A percentile compares a stretch with the other conserved stretches of the same genome.
Conservation (phyloP, 2,888 invertebrate species). For the Acrocyrtus sp. region DNA sequence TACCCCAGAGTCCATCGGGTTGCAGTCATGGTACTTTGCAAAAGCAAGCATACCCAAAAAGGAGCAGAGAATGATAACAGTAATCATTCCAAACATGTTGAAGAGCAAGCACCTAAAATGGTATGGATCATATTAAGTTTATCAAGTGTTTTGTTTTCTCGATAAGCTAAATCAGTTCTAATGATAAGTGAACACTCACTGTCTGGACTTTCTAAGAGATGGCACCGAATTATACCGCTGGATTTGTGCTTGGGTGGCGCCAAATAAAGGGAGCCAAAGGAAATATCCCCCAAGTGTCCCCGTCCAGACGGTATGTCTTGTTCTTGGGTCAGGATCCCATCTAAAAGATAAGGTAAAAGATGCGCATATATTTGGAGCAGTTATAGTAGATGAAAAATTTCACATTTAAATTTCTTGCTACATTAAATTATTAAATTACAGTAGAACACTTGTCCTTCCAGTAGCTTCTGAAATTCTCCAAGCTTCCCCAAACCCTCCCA, state of each 20-base stretch:
- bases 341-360: not conserved
- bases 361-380: too few species aligned
- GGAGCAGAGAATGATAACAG: constrained; percentile 49
- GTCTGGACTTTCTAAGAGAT: constrained; percentile 42
- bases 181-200: too few species aligned
- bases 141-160: not conserved
- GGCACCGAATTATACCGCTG: constrained; percentile 59
- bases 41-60: constrained; percentile 51
- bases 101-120: constrained; percentile 48
- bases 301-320: constrained; percentile 58
- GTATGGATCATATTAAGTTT: constrained; percentile 3
- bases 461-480: constrained; percentile 40
- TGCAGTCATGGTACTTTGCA: constrained; percentile 46
- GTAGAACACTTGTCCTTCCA: constrained; percentile 41
- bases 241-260: constrained; percentile 56
- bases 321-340: constrained; percentile 30
- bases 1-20: constrained; percentile 50
- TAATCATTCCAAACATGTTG: constrained; percentile 58
- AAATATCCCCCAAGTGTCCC: constrained; percentile 52
- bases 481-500: constrained; percentile 50
- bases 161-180: too few species aligned
- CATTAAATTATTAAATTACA: too few species aligned
- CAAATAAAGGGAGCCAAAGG: constrained; percentile 57
- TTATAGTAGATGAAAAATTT: too few species aligned
- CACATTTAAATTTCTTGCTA: too few species aligned